Evolutionary conservation across 1,140 invertebrate genomes (phyloP), one percentile per base, ranked within the genome.

Genomic region (Pseudachorutes palmiensis): DNA sequence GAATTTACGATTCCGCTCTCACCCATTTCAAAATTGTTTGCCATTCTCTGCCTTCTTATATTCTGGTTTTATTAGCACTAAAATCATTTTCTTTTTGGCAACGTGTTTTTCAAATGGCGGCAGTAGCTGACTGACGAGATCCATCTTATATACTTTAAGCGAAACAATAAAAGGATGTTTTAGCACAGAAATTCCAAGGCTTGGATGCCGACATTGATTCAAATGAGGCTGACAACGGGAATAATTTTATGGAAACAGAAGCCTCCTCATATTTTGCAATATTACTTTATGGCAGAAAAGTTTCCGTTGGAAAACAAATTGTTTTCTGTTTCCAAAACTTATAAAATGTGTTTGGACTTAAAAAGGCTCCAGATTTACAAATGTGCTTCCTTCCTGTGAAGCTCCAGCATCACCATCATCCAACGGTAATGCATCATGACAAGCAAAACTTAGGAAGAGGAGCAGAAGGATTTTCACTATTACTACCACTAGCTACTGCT

Each of bases 131-230:
- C n/a, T n/a, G n/a, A n/a, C n/a, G n/a, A n/a, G n/a, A n/a, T n/a
- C n/a, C n/a, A n/a, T n/a, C n/a, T n/a, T n/a, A n/a, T n/a, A n/a
- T n/a, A n/a, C n/a, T n/a, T n/a, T n/a, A n/a, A n/a, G n/a, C n/a
- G n/a, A n/a, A n/a, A n/a, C n/a, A n/a, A n/a, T n/a, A n/a, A n/a
- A n/a, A n/a, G n/a, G n/a, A n/a, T n/a, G n/a, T n/a, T n/a, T n/a
- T n/a, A n/a, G n/a, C n/a, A n/a, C n/a, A n/a, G n/a, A n/a, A n/a
- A n/a, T n/a, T n/a, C n/a, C n/a, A n/a, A n/a, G n/a, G n/a, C n/a
- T n/a, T n/a, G n/a, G n/a, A n/a, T n/a, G n/a, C n/a, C n/a, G 3
- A 66, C 65, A 48, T 62, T 62, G 49, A 24, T 33, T 32, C 3
- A 49, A 60, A 2, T 16, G 24, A 60, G 24, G 16, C 24, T 60